A percentile compares a stretch with the other conserved stretches of the same genome.
Evolutionary conservation across 2,113 vertebrate species (phyloP).

Genomic region (Micromys minutus): DNA sequence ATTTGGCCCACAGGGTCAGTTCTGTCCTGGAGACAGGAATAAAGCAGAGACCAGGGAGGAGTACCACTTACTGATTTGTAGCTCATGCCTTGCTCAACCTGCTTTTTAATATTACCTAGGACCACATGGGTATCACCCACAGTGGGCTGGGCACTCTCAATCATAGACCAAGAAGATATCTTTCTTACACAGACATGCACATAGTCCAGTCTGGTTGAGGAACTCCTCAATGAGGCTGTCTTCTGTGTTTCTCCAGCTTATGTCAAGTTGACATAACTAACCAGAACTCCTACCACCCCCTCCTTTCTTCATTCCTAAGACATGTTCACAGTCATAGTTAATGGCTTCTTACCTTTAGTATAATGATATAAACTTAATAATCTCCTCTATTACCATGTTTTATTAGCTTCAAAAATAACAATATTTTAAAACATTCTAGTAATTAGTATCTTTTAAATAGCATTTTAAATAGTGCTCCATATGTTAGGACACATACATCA

Average conservation of each 20-base stretch:
- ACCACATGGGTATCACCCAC: not conserved
- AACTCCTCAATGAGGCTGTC: not conserved
- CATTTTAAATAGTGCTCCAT: conserved; percentile 19
- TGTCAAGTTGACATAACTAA: not conserved
- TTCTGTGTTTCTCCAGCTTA: not conserved
- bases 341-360: not conserved
- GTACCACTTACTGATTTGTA: not conserved
- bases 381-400: not conserved
- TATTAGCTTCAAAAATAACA: conserved; percentile 11
- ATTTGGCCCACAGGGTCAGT: not conserved
- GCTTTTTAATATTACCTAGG: not conserved
- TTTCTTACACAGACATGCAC: not conserved
- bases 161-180: not conserved
- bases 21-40: not conserved
- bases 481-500: not conserved
- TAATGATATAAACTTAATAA: not conserved
- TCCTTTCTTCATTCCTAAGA: not conserved
- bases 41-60: not conserved
- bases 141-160: not conserved
- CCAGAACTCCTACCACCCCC: not conserved
- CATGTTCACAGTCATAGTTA: not conserved
- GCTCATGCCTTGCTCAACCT: not conserved
- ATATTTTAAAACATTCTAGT: not conserved
- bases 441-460: not conserved
- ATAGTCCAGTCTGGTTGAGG: not conserved